phyloP scores from a whole-genome alignment of 2,797 vertebrate genomes.

The Labroides dimidiatus region DNA sequence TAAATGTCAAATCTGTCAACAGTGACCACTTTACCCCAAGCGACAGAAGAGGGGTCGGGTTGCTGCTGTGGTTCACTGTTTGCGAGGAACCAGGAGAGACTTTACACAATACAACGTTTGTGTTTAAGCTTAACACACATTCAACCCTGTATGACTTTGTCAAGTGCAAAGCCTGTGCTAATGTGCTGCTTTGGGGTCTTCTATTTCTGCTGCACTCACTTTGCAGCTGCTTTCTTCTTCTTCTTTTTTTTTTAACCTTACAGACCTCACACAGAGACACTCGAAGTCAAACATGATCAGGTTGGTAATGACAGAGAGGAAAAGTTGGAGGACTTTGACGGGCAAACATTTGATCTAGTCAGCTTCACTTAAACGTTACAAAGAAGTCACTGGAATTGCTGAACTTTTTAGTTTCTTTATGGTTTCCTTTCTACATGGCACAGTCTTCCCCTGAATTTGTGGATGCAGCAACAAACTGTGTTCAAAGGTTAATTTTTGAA shows the following conservation, averaged over 20 bases:
- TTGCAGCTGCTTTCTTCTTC: not conserved
- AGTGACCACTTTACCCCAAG: slow-evolving; percentile 79
- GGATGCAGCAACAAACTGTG: too few relatives aligned
- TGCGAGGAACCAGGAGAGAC: slow-evolving; percentile 60
- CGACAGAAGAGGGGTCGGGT: slow-evolving; percentile 81
- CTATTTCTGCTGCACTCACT: too few relatives aligned
- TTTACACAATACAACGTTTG: slow-evolving; percentile 61
- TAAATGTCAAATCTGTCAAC: slow-evolving; percentile 85
- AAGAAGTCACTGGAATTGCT: too few relatives aligned
- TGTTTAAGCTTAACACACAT: slow-evolving; percentile 39
- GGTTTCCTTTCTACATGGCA: too few relatives aligned
- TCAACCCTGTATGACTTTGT: slow-evolving; percentile 14
- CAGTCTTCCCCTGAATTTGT: too few relatives aligned
- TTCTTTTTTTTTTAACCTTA: not conserved
- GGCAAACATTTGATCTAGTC: too few relatives aligned
- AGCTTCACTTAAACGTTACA: too few relatives aligned
- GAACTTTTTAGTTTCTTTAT: too few relatives aligned
- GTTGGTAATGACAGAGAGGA: too few relatives aligned
- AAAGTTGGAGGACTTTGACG: too few relatives aligned
- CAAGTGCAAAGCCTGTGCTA: not conserved
- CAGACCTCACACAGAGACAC: not conserved
- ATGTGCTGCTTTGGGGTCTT: not conserved
- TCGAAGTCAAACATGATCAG: too few relatives aligned
- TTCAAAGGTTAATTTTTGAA: too few relatives aligned
- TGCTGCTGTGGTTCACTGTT: slow-evolving; percentile 72